Base-by-base conservation (phyloP, 2,888 invertebrate genomes). In the Oligia fasciuncula region DNA sequence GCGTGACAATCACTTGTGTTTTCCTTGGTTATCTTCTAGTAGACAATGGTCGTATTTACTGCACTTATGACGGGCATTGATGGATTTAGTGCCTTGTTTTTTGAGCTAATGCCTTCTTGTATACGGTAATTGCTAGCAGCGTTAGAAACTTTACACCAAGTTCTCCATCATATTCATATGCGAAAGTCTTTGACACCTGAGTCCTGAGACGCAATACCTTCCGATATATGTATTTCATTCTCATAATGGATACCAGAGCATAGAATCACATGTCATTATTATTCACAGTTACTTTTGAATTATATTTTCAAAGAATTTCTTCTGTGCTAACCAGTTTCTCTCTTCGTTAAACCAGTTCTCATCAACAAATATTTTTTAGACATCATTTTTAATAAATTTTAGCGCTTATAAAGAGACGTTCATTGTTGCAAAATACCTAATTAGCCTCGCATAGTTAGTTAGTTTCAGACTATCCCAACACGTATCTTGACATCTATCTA, bases 1-100 rank as follows among this genome's bases (percentile, higher is more conserved):
- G 84, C 71, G 77, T 85, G 77, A 54, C 83, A 62, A 35, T 63
- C 17, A n/a, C 13, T 65, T 29, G 57, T 35, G 43, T 77, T 65
- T 78, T 66, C 19, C 60, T 43, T 57, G 35, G 8, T 17, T 66
- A 23, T 46, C 46, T 43, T 46, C n/a, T 49, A 17, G 29, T 51
- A n/a, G 46, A 84, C 68, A 81, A 81, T 71, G 67, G 51, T 67
- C 40, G 29, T 4, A n/a, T 29, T 67, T 43, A 8, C 43, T 46
- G 57, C 40, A 66, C 23, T 66, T 62, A 13, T 51, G 43, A 60
- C 19, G 43, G 35, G 14, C 17, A 23, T 57, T 69, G 13, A n/a
- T 54, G 35, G 35, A 40, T 76, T 46, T 19, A 65, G 17, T 46
- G 9, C n/a, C 35, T n/a, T 9, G 19, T 35, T 17, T 46, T 2